Conservation (phyloP, 1,140 invertebrate species). For the Scaptodrosophila lebanonensis region DNA sequence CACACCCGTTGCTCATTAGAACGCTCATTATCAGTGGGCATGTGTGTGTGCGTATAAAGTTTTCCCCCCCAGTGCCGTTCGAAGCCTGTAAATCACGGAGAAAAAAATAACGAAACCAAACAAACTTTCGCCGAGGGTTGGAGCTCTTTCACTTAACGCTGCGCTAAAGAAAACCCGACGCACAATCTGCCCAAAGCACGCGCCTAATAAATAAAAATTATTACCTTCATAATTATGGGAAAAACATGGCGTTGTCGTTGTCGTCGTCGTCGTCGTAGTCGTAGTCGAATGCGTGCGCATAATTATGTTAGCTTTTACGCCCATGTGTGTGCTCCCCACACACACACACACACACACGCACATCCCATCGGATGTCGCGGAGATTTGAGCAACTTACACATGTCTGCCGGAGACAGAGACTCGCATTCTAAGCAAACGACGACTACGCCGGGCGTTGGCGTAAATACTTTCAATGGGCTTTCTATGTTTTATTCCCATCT, state of each 20-base stretch:
- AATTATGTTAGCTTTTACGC: conserved; percentile 68
- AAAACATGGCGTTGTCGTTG: conserved; percentile 62
- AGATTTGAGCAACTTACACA: conserved; percentile 36
- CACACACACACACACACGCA: conserved; percentile 8
- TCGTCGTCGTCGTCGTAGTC: too few relatives aligned
- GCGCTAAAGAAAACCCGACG: conserved; percentile 32
- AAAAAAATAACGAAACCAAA: conserved; percentile 30
- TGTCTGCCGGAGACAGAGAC: conserved; percentile 18
- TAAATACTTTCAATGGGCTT: conserved; percentile 74
- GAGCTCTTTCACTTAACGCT: conserved; percentile 12
- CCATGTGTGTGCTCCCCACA: conserved; percentile 42
- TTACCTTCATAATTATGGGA: conserved; percentile 74
- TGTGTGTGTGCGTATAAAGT: conserved; percentile 27
- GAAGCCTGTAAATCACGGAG: conserved; percentile 58
- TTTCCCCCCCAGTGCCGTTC: conserved; percentile 6
- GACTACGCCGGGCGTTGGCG: conserved; percentile 68
- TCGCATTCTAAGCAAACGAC: conserved; percentile 51
- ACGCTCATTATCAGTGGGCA: conserved; percentile 65
- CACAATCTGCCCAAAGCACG: conserved; percentile 63
- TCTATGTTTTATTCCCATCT: conserved; percentile 68
- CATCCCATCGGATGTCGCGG: conserved; percentile 41
- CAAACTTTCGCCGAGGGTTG: conserved; percentile 38
- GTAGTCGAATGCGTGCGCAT: conserved; percentile 63
- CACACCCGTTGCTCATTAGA: conserved; percentile 52
- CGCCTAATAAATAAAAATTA: conserved; percentile 76